phyloP scores from a whole-genome alignment of 1,140 invertebrate genomes.

The Drosophila fuyamai region DNA sequence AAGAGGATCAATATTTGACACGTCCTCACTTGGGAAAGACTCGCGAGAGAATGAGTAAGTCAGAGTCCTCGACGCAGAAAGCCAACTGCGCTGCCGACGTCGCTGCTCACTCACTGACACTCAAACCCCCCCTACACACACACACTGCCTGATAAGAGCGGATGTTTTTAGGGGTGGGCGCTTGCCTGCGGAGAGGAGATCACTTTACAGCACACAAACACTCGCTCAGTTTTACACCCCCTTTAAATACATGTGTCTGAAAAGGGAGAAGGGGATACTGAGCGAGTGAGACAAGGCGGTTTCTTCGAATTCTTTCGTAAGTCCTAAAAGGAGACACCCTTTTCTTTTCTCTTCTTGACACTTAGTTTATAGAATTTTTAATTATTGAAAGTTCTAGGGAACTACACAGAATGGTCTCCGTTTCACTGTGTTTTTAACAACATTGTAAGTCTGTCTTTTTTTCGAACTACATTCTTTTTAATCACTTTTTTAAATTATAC shows the following conservation, averaged over 20 bases:
- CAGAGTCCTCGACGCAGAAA: slow-evolving; percentile 81
- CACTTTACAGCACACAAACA: slow-evolving; percentile 59
- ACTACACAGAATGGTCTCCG: neutral
- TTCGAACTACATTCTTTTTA: too few species aligned
- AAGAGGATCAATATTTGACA: slow-evolving; percentile 39
- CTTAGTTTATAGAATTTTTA: slow-evolving; percentile 1
- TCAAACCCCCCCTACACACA: neutral
- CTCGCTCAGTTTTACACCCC: slow-evolving; percentile 73
- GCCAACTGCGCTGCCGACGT: slow-evolving; percentile 68
- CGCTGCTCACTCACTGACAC: slow-evolving; percentile 12
- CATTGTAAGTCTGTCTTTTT: too few species aligned
- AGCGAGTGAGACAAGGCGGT: slow-evolving; percentile 8
- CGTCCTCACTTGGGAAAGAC: slow-evolving; percentile 65
- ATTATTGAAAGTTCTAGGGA: neutral
- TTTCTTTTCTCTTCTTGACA: neutral
- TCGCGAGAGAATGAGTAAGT: slow-evolving; percentile 58
- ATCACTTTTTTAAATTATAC: too few species aligned
- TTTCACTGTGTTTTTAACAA: neutral
- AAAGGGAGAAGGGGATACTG: slow-evolving; percentile 11
- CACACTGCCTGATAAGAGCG: slow-evolving; percentile 63
- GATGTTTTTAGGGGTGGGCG: slow-evolving; percentile 67
- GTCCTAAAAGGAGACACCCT: slow-evolving; percentile 23
- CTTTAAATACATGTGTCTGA: slow-evolving; percentile 32
- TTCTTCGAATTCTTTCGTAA: slow-evolving; percentile 6
- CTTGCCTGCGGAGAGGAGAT: slow-evolving; percentile 65